Percentiles rank a stretch among this genome's conserved stretches.
phyloP scores from a whole-genome alignment of 2,797 vertebrate genomes.

The Hypotaenidia okinawae region DNA sequence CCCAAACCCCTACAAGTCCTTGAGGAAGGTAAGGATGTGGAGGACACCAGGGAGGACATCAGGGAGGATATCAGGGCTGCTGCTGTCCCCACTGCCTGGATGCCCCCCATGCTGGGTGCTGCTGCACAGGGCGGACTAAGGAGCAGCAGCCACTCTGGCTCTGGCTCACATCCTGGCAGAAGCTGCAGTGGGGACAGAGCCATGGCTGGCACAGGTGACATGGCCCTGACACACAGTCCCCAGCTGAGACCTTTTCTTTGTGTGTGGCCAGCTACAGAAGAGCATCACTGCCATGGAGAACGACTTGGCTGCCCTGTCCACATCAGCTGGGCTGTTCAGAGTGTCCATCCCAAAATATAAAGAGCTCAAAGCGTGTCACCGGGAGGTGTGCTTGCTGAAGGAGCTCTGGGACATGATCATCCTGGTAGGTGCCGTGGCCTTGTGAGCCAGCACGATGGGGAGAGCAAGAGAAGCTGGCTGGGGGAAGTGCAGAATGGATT shows the following conservation, averaged over 20 bases:
- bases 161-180: neutral
- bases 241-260: neutral
- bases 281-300: slow-evolving; percentile 56
- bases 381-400: slow-evolving; percentile 75
- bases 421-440: slow-evolving; percentile 52
- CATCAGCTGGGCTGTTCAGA: slow-evolving; percentile 73
- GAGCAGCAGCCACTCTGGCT: neutral
- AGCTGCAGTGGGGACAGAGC: accelerated
- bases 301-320: slow-evolving; percentile 55
- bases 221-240: neutral
- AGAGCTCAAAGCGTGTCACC: slow-evolving; percentile 71
- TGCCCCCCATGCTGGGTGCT: accelerated
- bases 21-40: slow-evolving; percentile 67
- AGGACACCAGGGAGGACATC: neutral
- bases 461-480: neutral
- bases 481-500: neutral
- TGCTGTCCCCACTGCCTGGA: accelerated
- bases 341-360: slow-evolving; percentile 72
- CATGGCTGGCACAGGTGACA: accelerated
- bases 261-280: slow-evolving; percentile 56
- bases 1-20: slow-evolving; percentile 68
- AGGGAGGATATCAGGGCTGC: neutral
- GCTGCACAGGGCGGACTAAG: neutral
- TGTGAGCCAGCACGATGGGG: neutral
- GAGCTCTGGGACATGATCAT: slow-evolving; percentile 79